A percentile compares a stretch with the other conserved stretches of the same genome.
These are phyloP conservation scores for Drepanosiphum platanoidis DNA, from an alignment of 2,888 invertebrate genomes.

Conservation along the genomic window DNA sequence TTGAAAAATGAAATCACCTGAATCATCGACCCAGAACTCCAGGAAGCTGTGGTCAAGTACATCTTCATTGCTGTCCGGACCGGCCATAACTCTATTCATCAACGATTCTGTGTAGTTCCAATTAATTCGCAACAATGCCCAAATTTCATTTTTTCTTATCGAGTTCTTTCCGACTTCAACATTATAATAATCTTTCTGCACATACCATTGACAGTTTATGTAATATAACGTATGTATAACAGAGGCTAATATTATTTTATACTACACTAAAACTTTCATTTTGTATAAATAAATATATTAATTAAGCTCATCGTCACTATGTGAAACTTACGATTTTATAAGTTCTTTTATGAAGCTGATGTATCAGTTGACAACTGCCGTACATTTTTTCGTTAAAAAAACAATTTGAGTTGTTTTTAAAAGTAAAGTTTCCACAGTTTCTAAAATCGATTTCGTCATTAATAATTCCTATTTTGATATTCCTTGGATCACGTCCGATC, in stretches of 20 bases:
- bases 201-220: neutral
- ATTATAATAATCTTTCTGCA: conserved; percentile 64
- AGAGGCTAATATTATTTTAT: neutral
- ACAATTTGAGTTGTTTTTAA: conserved; percentile 43
- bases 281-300: too few species aligned
- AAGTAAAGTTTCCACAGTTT: conserved; percentile 52
- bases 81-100: conserved; percentile 64
- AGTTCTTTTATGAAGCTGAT: conserved; percentile 64
- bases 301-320: too few species aligned
- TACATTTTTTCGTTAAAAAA: conserved; percentile 62
- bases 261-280: too few species aligned
- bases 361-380: conserved; percentile 65
- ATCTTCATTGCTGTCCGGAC: conserved; percentile 63
- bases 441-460: conserved; percentile 67
- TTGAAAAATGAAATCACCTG: conserved; percentile 64
- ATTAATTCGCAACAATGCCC: conserved; percentile 65
- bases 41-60: conserved; percentile 64
- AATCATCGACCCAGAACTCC: conserved; percentile 65
- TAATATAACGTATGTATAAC: neutral
- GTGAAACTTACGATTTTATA: conserved; percentile 65
- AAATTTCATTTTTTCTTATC: conserved; percentile 64
- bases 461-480: conserved; percentile 68
- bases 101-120: conserved; percentile 65
- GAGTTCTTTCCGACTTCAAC: conserved; percentile 63
- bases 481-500: conserved; percentile 67